Evolutionary conservation across 2,888 invertebrate species (phyloP), one percentile per base, ranked within the genome.

Genomic region (Hirtodrosophila trivittata): DNA sequence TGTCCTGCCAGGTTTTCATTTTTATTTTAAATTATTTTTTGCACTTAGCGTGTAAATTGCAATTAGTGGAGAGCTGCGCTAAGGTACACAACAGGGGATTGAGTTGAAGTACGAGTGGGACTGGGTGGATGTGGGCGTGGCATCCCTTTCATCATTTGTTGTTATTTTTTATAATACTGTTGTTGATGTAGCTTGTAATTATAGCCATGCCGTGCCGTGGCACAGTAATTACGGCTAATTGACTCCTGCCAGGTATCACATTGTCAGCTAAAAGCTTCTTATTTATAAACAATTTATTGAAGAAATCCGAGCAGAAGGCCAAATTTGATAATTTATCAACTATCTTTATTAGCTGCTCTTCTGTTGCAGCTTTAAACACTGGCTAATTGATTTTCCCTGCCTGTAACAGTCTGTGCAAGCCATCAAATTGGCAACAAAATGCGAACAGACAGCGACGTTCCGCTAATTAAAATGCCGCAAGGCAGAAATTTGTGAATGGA

Each of bases 181-280:
- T 50, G 71, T 70, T 77, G 66, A 60, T 75, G 66, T 62, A 59
- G 69, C 52, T 73, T 80, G 59, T 83, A 73, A 70, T 80, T 47
- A 58, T 21, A 3, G 5, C 9, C 4, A 26, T 69, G 78, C 58
- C 75, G 65, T 77, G 72, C 69, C 64, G 46, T 46, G 63, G 70
- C 62, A 68, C 74, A 71, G 69, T 75, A 82, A 82, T 86, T 80
- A 77, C 65, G 32, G 77, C 77, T 82, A 86, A 82, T 82, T 84
- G 81, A 66, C 76, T 66, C 76, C 73, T 57, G 50, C 70, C 55
- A 46, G 50, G 59, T 58, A 76, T 58, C 42, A 56, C 35, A 45
- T 62, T 14, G 58, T 41, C 37, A 10, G 32, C 45, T 21, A 39
- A 43, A 28, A 21, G 21, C 3, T 12, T 10, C 3, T 1, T 1